A percentile compares a stretch with the other conserved stretches of the same genome.
phyloP scores from a whole-genome alignment of 2,888 invertebrate genomes.

The Polietes domitor region DNA sequence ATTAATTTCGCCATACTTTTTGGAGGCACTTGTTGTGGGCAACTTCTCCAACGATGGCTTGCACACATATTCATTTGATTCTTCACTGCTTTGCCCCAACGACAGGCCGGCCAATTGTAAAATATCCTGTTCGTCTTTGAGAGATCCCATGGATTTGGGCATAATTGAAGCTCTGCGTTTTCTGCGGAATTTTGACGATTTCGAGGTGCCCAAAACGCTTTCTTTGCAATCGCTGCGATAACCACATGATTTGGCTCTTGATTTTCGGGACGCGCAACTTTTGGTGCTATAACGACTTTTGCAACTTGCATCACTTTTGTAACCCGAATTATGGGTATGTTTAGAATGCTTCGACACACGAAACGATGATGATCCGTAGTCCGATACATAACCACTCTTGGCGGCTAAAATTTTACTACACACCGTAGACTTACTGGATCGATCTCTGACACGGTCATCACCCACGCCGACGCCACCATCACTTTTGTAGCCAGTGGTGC shows the following conservation, averaged over 20 bases:
- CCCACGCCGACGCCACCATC: conserved; percentile 79
- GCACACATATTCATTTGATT: conserved; percentile 79
- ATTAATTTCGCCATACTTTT: conserved; percentile 80
- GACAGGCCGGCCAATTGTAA: conserved; percentile 83
- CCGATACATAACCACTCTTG: conserved; percentile 83
- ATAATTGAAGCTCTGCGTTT: conserved; percentile 74
- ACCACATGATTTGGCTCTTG: conserved; percentile 80
- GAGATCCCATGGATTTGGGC: conserved; percentile 81
- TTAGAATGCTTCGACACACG: conserved; percentile 67
- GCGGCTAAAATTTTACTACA: conserved; percentile 80
- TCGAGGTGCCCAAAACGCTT: conserved; percentile 74
- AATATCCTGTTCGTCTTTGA: conserved; percentile 83
- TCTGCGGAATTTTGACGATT: conserved; percentile 77
- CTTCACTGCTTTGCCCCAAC: conserved; percentile 83
- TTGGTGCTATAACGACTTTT: conserved; percentile 84
- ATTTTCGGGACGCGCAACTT: conserved; percentile 83
- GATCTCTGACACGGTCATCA: conserved; percentile 58
- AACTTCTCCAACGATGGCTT: conserved; percentile 77
- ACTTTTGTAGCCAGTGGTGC: conserved; percentile 83
- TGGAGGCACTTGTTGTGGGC: conserved; percentile 78
- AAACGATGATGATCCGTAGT: conserved; percentile 81
- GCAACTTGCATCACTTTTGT: conserved; percentile 84
- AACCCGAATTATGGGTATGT: conserved; percentile 81
- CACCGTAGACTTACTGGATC: conserved; percentile 77
- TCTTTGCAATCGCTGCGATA: conserved; percentile 78